Conservation (phyloP, 2,797 vertebrate genomes). For the Fundulus diaphanus region DNA sequence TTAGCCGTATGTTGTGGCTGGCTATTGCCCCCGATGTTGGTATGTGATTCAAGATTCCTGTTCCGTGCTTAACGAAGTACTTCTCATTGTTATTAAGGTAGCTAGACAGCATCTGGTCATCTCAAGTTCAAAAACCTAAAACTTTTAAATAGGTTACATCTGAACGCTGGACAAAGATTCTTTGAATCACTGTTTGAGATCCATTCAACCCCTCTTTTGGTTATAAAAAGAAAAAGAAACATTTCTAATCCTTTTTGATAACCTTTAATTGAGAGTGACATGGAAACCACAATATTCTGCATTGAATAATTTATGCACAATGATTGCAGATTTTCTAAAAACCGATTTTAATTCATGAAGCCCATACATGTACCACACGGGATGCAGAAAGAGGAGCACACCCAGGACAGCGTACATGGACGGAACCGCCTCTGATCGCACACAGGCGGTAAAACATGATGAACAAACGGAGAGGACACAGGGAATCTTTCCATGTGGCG, state of each 20-base stretch:
- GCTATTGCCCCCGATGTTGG: no score
- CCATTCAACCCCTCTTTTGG: no score
- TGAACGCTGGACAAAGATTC: background rate
- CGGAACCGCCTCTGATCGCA: background rate
- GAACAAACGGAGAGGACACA: constrained; percentile 6
- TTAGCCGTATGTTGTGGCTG: no score
- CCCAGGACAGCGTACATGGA: no score
- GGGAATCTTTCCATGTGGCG: constrained; percentile 12
- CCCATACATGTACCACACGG: background rate
- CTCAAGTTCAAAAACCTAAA: background rate
- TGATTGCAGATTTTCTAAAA: background rate
- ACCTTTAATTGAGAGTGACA: no score
- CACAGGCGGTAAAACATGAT: background rate
- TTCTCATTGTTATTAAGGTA: background rate
- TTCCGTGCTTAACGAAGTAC: no score
- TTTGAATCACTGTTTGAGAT: background rate
- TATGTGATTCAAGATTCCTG: no score
- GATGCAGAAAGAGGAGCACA: background rate
- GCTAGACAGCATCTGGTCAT: background rate
- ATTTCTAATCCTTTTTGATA: no score
- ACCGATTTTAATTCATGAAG: background rate
- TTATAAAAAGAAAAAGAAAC: no score
- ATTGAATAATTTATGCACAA: no score
- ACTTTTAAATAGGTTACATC: background rate
- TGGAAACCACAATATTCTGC: no score